Evolutionary conservation across 2,888 invertebrate species (phyloP).

Genomic region (Drosophila eohydei): DNA sequence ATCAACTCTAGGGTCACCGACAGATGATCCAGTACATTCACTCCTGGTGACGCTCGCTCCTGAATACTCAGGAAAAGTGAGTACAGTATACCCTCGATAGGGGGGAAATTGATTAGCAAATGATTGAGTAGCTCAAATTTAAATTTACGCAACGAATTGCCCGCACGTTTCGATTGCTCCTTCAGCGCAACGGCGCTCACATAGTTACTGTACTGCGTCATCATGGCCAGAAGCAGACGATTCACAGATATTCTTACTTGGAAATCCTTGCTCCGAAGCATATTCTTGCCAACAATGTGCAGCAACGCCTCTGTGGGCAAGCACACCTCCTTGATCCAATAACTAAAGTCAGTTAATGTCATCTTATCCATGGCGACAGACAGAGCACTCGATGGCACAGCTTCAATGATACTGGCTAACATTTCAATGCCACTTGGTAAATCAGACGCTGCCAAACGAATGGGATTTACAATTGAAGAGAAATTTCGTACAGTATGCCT

Average conservation of each 20-base stretch:
- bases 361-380: conserved; percentile 78
- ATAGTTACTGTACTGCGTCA: conserved; percentile 84
- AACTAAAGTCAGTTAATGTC: conserved; percentile 81
- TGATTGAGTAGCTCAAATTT: conserved; percentile 84
- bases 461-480: conserved; percentile 88
- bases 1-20: conserved; percentile 83
- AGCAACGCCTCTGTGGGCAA: conserved; percentile 80
- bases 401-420: conserved; percentile 72
- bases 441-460: conserved; percentile 42
- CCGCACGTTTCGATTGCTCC: conserved; percentile 75
- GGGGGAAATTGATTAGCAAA: conserved; percentile 82
- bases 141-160: conserved; percentile 82
- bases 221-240: conserved; percentile 84
- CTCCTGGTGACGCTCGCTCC: conserved; percentile 25
- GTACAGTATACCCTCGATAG: conserved; percentile 79
- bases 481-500: conserved; percentile 87
- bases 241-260: conserved; percentile 82
- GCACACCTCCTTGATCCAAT: conserved; percentile 83
- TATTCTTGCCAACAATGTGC: conserved; percentile 63
- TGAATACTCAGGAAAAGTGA: conserved; percentile 78
- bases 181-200: conserved; percentile 74
- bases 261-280: conserved; percentile 59
- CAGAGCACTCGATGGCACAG: conserved; percentile 75
- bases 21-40: conserved; percentile 82
- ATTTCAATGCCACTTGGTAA: conserved; percentile 69